Evolutionary conservation across 2,888 invertebrate species (phyloP).

Genomic region (Caenorhabditis parvicauda): DNA sequence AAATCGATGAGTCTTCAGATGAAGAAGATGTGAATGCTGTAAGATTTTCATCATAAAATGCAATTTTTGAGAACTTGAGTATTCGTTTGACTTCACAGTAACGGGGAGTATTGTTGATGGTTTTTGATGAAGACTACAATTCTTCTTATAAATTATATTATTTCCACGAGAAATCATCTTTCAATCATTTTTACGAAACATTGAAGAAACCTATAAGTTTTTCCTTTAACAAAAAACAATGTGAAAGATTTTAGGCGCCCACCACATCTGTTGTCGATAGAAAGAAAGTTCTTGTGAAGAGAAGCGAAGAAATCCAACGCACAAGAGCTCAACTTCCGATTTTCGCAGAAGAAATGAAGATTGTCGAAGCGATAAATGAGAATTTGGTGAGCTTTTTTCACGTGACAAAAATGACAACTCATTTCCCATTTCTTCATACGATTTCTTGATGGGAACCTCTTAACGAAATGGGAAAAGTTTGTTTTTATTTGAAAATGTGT

Average conservation of each 20-base stretch:
- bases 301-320: constrained; percentile 31
- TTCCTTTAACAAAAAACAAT: too few species aligned
- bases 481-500: not conserved
- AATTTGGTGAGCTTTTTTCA: constrained; percentile 69
- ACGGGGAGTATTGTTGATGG: too few species aligned
- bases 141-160: not conserved
- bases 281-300: constrained; percentile 18
- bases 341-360: constrained; percentile 74
- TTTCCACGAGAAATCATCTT: not conserved
- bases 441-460: not conserved
- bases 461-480: not conserved
- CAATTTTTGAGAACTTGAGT: too few species aligned
- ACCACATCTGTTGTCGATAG: constrained; percentile 18
- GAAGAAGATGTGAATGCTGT: constrained; percentile 22
- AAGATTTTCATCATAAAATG: too few species aligned
- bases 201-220: too few species aligned
- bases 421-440: not conserved
- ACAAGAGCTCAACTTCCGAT: constrained; percentile 73
- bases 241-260: constrained; percentile 15
- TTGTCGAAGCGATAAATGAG: constrained; percentile 91
- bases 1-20: constrained; percentile 23
- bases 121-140: not conserved
- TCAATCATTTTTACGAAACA: too few species aligned
- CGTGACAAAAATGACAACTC: too few species aligned
- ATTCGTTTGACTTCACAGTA: too few species aligned